These are phyloP conservation scores for Aegypius monachus DNA, from an alignment of 2,113 vertebrate genomes.

Conservation along the genomic window DNA sequence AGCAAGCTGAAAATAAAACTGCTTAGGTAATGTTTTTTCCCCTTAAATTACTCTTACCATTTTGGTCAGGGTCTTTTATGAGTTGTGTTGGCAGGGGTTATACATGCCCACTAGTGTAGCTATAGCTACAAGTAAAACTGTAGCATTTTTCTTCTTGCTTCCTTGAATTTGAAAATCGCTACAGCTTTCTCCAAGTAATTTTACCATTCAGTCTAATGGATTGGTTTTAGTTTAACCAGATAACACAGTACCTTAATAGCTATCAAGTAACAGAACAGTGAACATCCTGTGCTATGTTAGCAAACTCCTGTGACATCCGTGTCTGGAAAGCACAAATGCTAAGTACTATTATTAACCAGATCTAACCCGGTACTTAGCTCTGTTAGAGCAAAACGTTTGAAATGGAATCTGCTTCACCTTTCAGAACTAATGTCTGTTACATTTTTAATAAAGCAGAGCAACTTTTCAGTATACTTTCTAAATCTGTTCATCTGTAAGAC, in stretches of 20 bases:
- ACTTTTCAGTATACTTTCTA: neutral
- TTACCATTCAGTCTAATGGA: neutral
- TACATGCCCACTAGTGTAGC: neutral
- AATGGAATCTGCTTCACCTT: neutral
- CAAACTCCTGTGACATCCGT: neutral
- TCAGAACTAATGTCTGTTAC: neutral
- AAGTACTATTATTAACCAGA: neutral
- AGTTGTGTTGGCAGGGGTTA: neutral
- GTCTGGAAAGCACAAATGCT: neutral
- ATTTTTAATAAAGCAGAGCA: neutral
- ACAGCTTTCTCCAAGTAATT: neutral
- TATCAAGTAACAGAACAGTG: neutral
- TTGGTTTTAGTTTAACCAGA: neutral
- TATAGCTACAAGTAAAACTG: neutral
- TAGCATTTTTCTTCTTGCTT: neutral
- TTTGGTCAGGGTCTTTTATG: neutral
- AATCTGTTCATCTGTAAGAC: neutral
- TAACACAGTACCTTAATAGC: neutral
- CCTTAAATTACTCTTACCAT: neutral
- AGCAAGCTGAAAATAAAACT: constrained; percentile 17
- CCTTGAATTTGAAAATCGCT: neutral
- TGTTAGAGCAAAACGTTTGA: neutral
- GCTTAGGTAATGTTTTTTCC: neutral
- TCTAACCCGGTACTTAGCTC: neutral
- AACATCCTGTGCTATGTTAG: neutral